Evolutionary conservation across 2,888 invertebrate genomes (phyloP).

Genomic region (Dyspetes luteomarginatus): DNA sequence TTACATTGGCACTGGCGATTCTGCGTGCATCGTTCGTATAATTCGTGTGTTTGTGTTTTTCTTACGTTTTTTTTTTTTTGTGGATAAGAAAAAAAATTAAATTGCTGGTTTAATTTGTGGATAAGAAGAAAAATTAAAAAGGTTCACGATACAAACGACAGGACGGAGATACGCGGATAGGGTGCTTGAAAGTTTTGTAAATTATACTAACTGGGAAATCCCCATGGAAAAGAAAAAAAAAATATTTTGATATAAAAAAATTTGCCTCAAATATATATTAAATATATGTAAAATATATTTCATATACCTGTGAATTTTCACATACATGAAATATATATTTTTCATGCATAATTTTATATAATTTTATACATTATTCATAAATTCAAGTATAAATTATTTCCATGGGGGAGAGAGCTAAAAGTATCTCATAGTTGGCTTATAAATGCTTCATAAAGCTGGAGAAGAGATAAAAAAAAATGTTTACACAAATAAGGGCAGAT

Average conservation of each 20-base stretch:
- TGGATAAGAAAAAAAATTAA: not conserved
- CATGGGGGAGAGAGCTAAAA: constrained; percentile 28
- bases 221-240: no score
- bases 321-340: no score
- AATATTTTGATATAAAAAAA: no score
- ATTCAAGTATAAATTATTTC: no score
- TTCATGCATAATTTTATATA: no score
- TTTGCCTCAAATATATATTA: no score
- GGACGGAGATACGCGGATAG: not conserved
- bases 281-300: no score
- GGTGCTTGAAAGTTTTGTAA: not conserved
- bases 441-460: constrained; percentile 33
- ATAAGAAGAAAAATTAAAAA: not conserved
- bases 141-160: not conserved
- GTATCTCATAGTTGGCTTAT: constrained; percentile 10
- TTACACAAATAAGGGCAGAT: constrained; percentile 54
- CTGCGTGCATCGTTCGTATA: constrained; percentile 3
- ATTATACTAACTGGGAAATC: not conserved
- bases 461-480: not conserved
- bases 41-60: constrained; percentile 10
- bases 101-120: not conserved
- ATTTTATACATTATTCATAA: no score
- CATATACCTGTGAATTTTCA: no score
- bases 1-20: constrained; percentile 45
- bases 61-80: not conserved